These are phyloP conservation scores for Drosophila dunni DNA, from an alignment of 1,140 invertebrate species.

Conservation along the genomic window DNA sequence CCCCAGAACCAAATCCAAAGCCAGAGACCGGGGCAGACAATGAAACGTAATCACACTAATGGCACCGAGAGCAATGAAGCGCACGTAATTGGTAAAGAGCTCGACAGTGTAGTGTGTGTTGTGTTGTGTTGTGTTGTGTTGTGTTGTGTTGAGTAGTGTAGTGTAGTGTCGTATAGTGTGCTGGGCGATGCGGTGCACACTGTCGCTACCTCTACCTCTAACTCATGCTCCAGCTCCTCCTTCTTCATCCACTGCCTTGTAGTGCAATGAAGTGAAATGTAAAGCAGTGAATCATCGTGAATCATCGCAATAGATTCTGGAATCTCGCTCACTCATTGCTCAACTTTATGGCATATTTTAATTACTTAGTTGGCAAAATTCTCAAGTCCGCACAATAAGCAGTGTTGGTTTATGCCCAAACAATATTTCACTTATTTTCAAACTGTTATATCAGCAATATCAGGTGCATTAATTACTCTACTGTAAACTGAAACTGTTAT, in stretches of 20 bases:
- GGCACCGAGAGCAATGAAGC: constrained; percentile 81
- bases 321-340: constrained; percentile 25
- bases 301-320: constrained; percentile 32
- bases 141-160: constrained; percentile 29
- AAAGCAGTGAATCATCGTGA: constrained; percentile 52
- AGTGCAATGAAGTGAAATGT: constrained; percentile 55
- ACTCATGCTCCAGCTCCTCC: neutral
- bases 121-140: constrained; percentile 21
- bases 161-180: neutral
- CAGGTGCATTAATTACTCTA: too few species aligned
- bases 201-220: neutral
- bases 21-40: constrained; percentile 70
- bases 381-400: neutral
- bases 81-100: constrained; percentile 83
- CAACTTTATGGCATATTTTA: constrained; percentile 16
- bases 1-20: constrained; percentile 46
- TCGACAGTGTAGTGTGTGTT: constrained; percentile 67
- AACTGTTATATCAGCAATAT: constrained; percentile 12
- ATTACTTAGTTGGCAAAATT: constrained; percentile 30
- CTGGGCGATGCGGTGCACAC: neutral
- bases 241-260: neutral
- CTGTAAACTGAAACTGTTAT: too few species aligned
- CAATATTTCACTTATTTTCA: neutral
- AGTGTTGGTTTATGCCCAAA: neutral
- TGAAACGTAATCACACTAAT: constrained; percentile 83